Evolutionary conservation across 23 tunicate species (phyloP), one percentile per base, ranked within the genome.

Genomic region (Phallusia fumigata): DNA sequence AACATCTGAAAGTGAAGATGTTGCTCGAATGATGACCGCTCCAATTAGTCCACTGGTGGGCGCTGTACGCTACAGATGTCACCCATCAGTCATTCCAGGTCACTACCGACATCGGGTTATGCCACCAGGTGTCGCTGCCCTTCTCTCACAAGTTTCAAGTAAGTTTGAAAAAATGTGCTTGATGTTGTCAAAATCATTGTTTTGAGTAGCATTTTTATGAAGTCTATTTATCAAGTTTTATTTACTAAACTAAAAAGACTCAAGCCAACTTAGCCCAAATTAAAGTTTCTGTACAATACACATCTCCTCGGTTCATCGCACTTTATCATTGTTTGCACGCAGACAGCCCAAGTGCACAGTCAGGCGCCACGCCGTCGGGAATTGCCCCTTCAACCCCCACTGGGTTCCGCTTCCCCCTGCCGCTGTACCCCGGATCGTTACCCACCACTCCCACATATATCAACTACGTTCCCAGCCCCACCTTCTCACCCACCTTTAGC

Each of bases 401-500:
- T 65, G 82, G 73, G 32, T 88, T 91, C 69, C 89, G 95, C n/a
- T 51, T 89, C 81, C 98, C 98, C 3, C 22, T 89, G 64, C 79
- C 91, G 45, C 85, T 87, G 30, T 97, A 97, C 80, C 97, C 99
- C 22, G 93, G 93, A 19, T 97, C 99, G 22, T 76, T 97, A 52
- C 99, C 99, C 31, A 89, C 99, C 78, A 97, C 99, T 0, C 99
- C 99, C 19, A 97, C 99, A 36, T 88, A 85, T 65, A 65, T 88
- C 64, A 91, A 91, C 35, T 84, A 79, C 64, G 86, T 87, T 35
- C 96, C 92, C 24, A 89, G 97, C 81, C 99, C 97, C 58, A 83
- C 93, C 30, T 96, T 96, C 73, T 83, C 92, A 16, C 94, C 98
- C 36, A 79, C 88, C 1, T 94, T 87, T 33, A 87, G 91, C 69